Base-by-base conservation (phyloP, 2,888 invertebrate species). In the Chloroclysta siterata region DNA sequence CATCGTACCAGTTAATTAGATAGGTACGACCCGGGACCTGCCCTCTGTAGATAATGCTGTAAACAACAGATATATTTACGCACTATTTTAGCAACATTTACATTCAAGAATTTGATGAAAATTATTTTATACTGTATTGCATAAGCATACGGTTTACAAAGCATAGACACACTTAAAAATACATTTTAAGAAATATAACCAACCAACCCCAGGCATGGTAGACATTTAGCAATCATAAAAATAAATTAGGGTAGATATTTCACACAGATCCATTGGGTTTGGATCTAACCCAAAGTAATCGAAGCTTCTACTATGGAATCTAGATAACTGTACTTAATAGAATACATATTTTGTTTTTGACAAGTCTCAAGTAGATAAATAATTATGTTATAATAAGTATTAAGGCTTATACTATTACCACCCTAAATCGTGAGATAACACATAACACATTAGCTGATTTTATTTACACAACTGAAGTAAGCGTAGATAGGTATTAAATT, bases 11-110 rank as follows among this genome's bases (percentile, higher is more conserved):
- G 53, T 63, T 69, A 51, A 56, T 51, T 41, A 72, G 83, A 84
- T 84, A 82, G 68, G 65, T 68, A 67, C 72, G 84, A 84, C 85
- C 58, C 79, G 72, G 72, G 77, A 71, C 75, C 77, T 78, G 82
- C 80, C 71, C 73, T 68, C 74, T 10, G 11, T 67, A 61, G 82
- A 82, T 83, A 81, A 66, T 73, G 58, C 64, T 65, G 55, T 62
- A 53, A 62, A 74, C 68, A 70, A 71, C 68, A 65, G 28, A 69
- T 65, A 67, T 68, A 68, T 5, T 5, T 52, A 29, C 22, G 6
- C 10, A 39, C 6, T 48, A 56, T 48, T 48, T 56, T n/a, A 44
- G 41, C 48, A 39, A 50, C 28, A 29, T 60, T 42, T 44, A 56
- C 44, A 52, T 56, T 52, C 39, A 11, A 33, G 41, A 48, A 60